Evolutionary conservation across 23 tunicate genomes (phyloP), one percentile per base, ranked within the genome.

Genomic region (Halocynthia aurantium): DNA sequence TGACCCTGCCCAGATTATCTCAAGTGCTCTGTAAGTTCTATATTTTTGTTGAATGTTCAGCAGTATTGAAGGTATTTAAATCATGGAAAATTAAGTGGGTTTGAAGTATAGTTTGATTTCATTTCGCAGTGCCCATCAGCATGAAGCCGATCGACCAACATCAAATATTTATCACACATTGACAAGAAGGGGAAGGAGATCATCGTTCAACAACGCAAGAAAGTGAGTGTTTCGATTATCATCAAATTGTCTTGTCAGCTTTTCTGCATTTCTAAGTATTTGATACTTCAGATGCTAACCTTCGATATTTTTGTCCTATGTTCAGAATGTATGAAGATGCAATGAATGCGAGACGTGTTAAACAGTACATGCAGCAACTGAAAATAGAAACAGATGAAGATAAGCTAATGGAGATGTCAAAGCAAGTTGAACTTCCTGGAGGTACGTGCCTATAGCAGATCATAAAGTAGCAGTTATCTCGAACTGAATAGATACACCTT

Each of bases 281-380:
- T 31, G 44, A 31, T 31, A 31, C 44, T 31, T 31, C 44, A 31
- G 44, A 31, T 31, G 44, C 44, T 31, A 31, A 31, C 44, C 44
- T 58, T 58, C 17, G 4, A 13, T 58, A 13, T 58, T 58, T 58
- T 58, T 58, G 15, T 58, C 15, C 15, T 22, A 44, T n/a, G 31
- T 22, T 9, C 21, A 57, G 91, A 22, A 77, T 89, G 80, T 94
- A 94, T 77, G 94, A 94, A 52, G 99, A 94, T 50, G 89, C 87
- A 70, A 60, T 88, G 81, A 88, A 88, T 68, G 93, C 80, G 7
- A 72, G 99, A 54, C 71, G 90, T 20, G 99, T 94, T 65, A 74
- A 73, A 57, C 99, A 94, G 63, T 94, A 82, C 84, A 88, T 94
- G 95, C 63, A 84, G 31, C 76, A 69, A n/a, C 81, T 87, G 53